Percentiles rank a stretch among this genome's conserved stretches.
phyloP scores from a whole-genome alignment of 2,797 vertebrate genomes.

The Epinephelus coioides region DNA sequence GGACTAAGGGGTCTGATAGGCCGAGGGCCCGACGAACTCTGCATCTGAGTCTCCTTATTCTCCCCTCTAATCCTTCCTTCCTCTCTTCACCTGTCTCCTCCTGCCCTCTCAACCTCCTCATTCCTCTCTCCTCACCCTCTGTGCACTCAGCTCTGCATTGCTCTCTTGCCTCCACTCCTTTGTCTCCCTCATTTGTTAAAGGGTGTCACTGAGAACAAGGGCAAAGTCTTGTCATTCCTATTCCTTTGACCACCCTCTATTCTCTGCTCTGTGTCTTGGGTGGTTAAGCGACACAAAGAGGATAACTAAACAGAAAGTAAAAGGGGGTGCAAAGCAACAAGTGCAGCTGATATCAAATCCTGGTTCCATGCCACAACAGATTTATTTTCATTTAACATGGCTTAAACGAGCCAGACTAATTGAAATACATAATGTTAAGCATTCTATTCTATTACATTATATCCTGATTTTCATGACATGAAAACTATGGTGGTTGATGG shows the following conservation, averaged over 20 bases:
- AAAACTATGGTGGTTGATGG: neutral
- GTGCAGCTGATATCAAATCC: slow-evolving; percentile 17
- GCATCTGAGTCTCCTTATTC: slow-evolving; percentile 64
- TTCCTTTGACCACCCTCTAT: slow-evolving; percentile 30
- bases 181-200: slow-evolving; percentile 73
- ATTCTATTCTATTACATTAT: neutral
- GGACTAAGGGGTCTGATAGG: slow-evolving; percentile 76
- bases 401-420: neutral
- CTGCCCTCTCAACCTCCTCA: slow-evolving; percentile 63
- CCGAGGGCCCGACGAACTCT: slow-evolving; percentile 72
- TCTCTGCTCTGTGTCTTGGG: neutral
- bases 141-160: slow-evolving; percentile 62
- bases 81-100: slow-evolving; percentile 69
- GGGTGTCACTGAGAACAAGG: slow-evolving; percentile 73
- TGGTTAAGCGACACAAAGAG: slow-evolving; percentile 9
- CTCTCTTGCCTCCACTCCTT: slow-evolving; percentile 54
- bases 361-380: neutral
- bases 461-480: neutral
- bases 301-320: slow-evolving; percentile 10
- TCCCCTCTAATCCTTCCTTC: slow-evolving; percentile 58
- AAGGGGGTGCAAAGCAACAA: slow-evolving; percentile 38
- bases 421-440: neutral
- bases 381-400: neutral
- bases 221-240: slow-evolving; percentile 60
- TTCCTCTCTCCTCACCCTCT: slow-evolving; percentile 58